Conservation (phyloP, 2,888 invertebrate species). For the Toxonevra muliebris region DNA sequence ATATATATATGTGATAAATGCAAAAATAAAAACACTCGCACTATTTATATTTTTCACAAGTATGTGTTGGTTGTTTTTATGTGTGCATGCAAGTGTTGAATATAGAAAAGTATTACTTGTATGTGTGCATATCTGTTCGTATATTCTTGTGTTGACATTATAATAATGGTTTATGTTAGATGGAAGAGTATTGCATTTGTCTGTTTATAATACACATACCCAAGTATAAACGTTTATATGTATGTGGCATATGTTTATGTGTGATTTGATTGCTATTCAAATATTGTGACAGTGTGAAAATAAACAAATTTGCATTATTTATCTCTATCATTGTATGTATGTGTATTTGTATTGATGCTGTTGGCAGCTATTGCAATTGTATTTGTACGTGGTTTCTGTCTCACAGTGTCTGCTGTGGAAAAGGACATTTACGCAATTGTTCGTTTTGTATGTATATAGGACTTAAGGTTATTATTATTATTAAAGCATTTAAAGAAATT, state of each 20-base stretch:
- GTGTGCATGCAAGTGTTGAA: conserved; percentile 2
- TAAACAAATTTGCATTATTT: conserved; percentile 1
- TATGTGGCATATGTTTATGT: not conserved
- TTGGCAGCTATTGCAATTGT: not conserved
- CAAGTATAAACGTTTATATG: not conserved
- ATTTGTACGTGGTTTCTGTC: too few relatives aligned
- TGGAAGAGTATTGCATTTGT: too few relatives aligned
- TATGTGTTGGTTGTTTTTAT: not conserved
- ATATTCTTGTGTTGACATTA: conserved; percentile 6
- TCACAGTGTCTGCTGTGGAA: too few relatives aligned
- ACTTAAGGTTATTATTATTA: too few relatives aligned
- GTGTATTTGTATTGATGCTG: not conserved
- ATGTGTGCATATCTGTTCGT: conserved; percentile 22
- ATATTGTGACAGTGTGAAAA: conserved; percentile 16
- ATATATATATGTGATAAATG: conserved; percentile 1
- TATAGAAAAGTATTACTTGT: not conserved
- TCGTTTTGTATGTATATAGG: too few relatives aligned
- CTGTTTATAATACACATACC: too few relatives aligned
- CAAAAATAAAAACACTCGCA: not conserved
- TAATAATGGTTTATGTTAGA: conserved; percentile 6
- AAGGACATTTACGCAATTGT: too few relatives aligned
- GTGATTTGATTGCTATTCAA: conserved; percentile 14
- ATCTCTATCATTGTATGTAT: not conserved
- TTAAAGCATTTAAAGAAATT: too few relatives aligned
- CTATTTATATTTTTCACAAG: conserved; percentile 6